A percentile compares a stretch with the other conserved stretches of the same genome.
Evolutionary conservation across 2,888 invertebrate genomes (phyloP).

Genomic region (Tuta absoluta): DNA sequence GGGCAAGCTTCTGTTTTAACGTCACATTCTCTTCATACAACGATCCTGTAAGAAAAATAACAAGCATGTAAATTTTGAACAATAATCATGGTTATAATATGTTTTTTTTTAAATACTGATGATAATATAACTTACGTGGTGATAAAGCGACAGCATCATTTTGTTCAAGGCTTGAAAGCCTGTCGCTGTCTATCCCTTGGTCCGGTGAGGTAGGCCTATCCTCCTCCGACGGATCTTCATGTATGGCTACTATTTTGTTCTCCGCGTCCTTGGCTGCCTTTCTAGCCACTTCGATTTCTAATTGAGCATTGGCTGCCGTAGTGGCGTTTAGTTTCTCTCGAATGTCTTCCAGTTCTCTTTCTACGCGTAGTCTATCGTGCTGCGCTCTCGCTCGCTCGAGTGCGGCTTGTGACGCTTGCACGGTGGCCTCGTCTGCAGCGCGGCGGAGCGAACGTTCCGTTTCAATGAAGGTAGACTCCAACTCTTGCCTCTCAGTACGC

Average conservation of each 20-base stretch:
- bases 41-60: slow-evolving; percentile 56
- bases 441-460: slow-evolving; percentile 82
- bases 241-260: slow-evolving; percentile 57
- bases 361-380: slow-evolving; percentile 85
- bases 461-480: slow-evolving; percentile 67
- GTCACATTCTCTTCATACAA: slow-evolving; percentile 84
- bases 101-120: no score
- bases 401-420: slow-evolving; percentile 87
- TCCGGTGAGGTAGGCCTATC: slow-evolving; percentile 87
- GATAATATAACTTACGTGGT: slow-evolving; percentile 62
- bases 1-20: slow-evolving; percentile 85
- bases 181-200: slow-evolving; percentile 94
- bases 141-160: slow-evolving; percentile 71
- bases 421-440: slow-evolving; percentile 86
- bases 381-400: slow-evolving; percentile 87
- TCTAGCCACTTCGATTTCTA: slow-evolving; percentile 73
- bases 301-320: slow-evolving; percentile 59
- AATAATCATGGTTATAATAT: no score
- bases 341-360: slow-evolving; percentile 82
- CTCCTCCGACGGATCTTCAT: slow-evolving; percentile 62
- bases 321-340: slow-evolving; percentile 69
- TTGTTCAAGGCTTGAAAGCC: slow-evolving; percentile 84
- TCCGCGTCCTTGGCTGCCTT: slow-evolving; percentile 60
- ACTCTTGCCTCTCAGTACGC: slow-evolving; percentile 64
- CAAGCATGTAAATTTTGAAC: background rate